Conservation (phyloP, 2,797 vertebrate species). For the Sus cebifrons region DNA sequence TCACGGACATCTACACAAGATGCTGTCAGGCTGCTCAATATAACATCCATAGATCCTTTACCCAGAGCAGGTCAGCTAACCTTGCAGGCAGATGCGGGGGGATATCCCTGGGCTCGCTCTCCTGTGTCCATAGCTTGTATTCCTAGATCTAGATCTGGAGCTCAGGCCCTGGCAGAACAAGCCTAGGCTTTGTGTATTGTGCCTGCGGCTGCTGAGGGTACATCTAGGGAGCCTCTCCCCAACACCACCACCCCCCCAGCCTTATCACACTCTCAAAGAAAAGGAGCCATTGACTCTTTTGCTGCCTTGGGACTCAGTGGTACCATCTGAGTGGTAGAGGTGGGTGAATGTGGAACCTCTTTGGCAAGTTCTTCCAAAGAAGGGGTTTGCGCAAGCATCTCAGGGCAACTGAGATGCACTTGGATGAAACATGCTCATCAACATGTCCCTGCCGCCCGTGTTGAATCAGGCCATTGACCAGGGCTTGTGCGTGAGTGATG, state of each 20-base stretch:
- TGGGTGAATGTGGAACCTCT: neutral
- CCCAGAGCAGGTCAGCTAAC: neutral
- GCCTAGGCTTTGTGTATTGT: slow-evolving; percentile 80
- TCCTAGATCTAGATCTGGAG: neutral
- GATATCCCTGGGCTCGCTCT: neutral
- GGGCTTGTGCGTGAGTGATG: neutral
- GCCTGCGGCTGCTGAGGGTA: neutral
- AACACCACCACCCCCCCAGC: neutral
- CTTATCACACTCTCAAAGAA: slow-evolving; percentile 73
- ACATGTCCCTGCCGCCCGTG: neutral
- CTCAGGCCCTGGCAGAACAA: slow-evolving; percentile 60
- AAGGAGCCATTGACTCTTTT: slow-evolving; percentile 57
- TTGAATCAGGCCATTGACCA: neutral
- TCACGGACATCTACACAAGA: neutral
- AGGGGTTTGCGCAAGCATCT: neutral
- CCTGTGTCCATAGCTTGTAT: neutral
- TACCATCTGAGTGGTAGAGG: slow-evolving; percentile 70
- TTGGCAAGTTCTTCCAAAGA: slow-evolving; percentile 10
- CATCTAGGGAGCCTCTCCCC: neutral
- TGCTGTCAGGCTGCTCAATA: neutral
- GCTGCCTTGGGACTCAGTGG: slow-evolving; percentile 75
- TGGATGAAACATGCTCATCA: neutral
- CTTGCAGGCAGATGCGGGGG: neutral
- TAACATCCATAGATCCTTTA: neutral
- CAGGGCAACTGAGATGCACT: no score